phyloP scores from a whole-genome alignment of 1,140 invertebrate genomes.

The Nixonia krombeini region DNA sequence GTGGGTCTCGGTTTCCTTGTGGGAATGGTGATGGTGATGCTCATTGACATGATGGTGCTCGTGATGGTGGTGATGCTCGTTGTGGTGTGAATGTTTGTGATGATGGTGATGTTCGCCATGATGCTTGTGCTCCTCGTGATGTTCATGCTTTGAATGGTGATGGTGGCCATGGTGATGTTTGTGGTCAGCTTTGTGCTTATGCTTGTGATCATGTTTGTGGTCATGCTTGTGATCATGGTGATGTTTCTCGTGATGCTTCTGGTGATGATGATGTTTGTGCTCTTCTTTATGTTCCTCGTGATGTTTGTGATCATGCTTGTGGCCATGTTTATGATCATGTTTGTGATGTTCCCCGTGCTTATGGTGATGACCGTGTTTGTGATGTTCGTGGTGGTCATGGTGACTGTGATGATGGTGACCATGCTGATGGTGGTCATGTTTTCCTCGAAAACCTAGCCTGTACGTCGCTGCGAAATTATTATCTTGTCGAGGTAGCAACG shows the following conservation, averaged over 20 bases:
- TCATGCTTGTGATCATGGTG: constrained; percentile 56
- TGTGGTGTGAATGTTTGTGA: constrained; percentile 52
- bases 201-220: constrained; percentile 58
- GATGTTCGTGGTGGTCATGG: constrained; percentile 38
- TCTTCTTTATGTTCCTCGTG: constrained; percentile 56
- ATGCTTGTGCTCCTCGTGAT: constrained; percentile 46
- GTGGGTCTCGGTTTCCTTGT: constrained; percentile 63
- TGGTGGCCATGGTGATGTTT: constrained; percentile 54
- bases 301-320: constrained; percentile 56
- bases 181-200: constrained; percentile 50
- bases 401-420: constrained; percentile 42
- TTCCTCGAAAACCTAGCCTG: constrained; percentile 13
- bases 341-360: constrained; percentile 49
- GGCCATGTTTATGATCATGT: constrained; percentile 51
- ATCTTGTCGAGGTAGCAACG: constrained; percentile 13
- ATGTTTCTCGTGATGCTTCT: constrained; percentile 60
- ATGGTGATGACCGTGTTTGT: constrained; percentile 50
- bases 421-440: constrained; percentile 45
- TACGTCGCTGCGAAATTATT: constrained; percentile 25
- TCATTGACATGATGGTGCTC: constrained; percentile 54
- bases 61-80: constrained; percentile 53
- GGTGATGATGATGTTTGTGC: constrained; percentile 60
- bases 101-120: constrained; percentile 50
- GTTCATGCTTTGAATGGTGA: constrained; percentile 49
- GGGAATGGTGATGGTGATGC: constrained; percentile 58